Conservation (phyloP, 2,888 invertebrate species). For the Mantis religiosa region DNA sequence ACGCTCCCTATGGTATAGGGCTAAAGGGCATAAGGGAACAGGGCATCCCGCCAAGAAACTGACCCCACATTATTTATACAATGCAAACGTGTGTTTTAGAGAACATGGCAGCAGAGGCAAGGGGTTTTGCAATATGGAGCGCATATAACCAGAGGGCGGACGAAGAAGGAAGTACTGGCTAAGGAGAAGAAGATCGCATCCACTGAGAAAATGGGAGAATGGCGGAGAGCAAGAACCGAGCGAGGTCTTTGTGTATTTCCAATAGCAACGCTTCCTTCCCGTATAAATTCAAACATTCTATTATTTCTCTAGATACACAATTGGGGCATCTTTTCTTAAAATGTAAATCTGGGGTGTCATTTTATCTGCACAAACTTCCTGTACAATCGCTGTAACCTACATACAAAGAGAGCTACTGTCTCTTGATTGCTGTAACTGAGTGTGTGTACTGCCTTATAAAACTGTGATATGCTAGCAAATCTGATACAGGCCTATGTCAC, state of each 20-base stretch:
- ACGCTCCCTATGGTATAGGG: slow-evolving; percentile 3
- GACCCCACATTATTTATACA: slow-evolving; percentile 28
- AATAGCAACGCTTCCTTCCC: neutral
- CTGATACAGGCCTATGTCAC: no score
- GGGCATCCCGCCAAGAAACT: slow-evolving; percentile 22
- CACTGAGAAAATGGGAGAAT: neutral
- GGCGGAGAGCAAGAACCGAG: neutral
- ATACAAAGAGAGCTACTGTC: no score
- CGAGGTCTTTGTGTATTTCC: no score
- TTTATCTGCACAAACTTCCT: no score
- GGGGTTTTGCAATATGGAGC: slow-evolving; percentile 17
- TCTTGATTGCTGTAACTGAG: no score
- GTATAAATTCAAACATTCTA: neutral
- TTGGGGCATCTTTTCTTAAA: no score
- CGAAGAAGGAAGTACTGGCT: neutral
- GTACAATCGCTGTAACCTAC: no score
- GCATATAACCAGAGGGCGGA: slow-evolving; percentile 8
- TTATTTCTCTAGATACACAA: neutral
- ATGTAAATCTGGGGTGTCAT: no score
- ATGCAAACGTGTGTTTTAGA: slow-evolving; percentile 27
- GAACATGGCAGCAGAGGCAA: neutral
- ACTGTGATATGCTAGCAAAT: no score
- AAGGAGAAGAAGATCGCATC: neutral
- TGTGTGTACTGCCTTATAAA: no score
- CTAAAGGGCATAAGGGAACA: neutral